Evolutionary conservation across 2,113 vertebrate genomes (phyloP).

Genomic region (Halcyon senegalensis): DNA sequence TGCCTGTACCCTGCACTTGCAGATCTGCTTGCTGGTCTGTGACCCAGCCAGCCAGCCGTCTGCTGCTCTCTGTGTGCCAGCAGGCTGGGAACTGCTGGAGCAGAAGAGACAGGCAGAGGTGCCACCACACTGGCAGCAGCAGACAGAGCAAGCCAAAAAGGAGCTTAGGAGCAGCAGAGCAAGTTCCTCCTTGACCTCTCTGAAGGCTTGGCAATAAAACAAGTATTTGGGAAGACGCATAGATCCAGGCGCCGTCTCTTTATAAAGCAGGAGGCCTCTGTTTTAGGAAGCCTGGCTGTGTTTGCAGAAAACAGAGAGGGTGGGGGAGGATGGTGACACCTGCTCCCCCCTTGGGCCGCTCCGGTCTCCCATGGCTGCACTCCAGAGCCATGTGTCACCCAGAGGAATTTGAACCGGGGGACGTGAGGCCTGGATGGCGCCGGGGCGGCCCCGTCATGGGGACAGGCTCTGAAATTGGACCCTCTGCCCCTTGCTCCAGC

Average conservation of each 20-base stretch:
- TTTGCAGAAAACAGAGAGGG: neutral
- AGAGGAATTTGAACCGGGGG: neutral
- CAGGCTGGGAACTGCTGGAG: neutral
- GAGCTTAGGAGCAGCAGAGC: neutral
- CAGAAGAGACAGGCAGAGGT: neutral
- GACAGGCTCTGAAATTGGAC: neutral
- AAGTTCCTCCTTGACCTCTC: neutral
- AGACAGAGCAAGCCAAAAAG: neutral
- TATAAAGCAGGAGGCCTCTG: neutral
- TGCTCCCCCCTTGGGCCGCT: neutral
- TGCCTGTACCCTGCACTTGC: neutral
- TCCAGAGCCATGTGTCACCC: constrained; percentile 8
- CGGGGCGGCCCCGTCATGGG: fast-evolving
- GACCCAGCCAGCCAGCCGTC: neutral
- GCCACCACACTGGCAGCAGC: neutral
- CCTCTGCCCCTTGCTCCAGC: neutral
- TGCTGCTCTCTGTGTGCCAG: neutral
- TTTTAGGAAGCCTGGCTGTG: neutral
- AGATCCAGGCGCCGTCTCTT: neutral
- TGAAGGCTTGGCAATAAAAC: neutral
- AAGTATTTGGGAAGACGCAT: neutral
- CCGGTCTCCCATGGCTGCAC: neutral
- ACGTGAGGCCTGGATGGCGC: neutral
- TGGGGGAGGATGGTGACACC: neutral
- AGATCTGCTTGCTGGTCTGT: neutral